Evolutionary conservation across 2,113 vertebrate genomes (phyloP).

Genomic region (Leptocoma aspasia): DNA sequence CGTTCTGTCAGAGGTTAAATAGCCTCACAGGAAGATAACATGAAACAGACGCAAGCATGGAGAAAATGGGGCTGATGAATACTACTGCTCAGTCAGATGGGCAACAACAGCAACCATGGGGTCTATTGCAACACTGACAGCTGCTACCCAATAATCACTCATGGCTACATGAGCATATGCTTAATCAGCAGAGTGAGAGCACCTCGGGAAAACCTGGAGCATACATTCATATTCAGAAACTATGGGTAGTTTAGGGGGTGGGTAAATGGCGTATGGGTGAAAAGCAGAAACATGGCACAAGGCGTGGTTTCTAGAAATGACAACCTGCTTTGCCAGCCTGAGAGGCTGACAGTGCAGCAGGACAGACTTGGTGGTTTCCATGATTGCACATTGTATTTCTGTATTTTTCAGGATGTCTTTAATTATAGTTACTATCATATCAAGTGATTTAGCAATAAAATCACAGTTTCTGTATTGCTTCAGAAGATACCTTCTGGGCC

Average conservation of each 20-base stretch:
- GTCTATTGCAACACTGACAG: background rate
- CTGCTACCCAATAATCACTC: background rate
- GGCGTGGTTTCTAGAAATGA: background rate
- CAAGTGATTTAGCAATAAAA: constrained; percentile 3
- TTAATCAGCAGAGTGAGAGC: background rate
- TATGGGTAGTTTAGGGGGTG: background rate
- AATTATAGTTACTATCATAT: background rate
- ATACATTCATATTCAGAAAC: background rate
- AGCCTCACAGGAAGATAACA: background rate
- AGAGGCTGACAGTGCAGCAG: background rate
- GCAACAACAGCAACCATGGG: rapidly evolving
- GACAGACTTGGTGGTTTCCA: background rate
- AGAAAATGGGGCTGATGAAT: background rate
- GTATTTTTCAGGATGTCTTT: background rate
- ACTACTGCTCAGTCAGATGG: background rate
- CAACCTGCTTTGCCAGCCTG: background rate
- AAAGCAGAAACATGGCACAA: background rate
- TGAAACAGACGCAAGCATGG: background rate
- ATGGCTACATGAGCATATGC: background rate
- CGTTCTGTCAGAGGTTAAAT: background rate
- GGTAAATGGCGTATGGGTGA: background rate
- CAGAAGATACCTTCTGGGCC: background rate
- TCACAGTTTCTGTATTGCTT: constrained; percentile 30
- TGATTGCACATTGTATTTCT: background rate
- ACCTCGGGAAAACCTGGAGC: background rate